Conservation (phyloP, 2,797 vertebrate species). For the Mareca strepera region DNA sequence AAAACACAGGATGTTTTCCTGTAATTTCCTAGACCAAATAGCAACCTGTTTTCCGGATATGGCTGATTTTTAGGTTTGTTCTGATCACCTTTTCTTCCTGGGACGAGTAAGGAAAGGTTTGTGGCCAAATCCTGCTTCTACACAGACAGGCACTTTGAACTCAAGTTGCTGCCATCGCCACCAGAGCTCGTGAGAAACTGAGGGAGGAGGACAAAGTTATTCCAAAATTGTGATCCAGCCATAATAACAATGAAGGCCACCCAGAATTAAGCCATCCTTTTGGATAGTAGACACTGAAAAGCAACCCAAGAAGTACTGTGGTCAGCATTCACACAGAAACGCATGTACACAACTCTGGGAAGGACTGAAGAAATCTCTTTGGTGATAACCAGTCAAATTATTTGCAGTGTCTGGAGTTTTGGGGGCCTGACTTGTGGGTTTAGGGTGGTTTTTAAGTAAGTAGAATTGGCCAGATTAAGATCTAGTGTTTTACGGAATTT, state of each 20-base stretch:
- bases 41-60: background rate
- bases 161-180: background rate
- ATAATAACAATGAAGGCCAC: background rate
- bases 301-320: background rate
- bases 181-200: background rate
- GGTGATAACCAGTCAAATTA: background rate
- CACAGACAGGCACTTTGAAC: background rate
- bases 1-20: background rate
- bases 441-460: background rate
- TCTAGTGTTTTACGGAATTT: background rate
- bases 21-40: background rate
- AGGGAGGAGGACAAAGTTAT: background rate
- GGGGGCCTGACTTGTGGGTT: background rate
- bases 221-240: background rate
- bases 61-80: background rate
- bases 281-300: background rate
- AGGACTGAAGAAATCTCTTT: background rate
- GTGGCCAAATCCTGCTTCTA: background rate
- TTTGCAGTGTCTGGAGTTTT: background rate
- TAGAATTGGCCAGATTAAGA: background rate
- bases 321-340: background rate
- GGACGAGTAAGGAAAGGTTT: background rate
- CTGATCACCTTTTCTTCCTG: background rate
- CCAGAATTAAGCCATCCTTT: background rate
- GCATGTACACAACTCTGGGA: background rate